Evolutionary conservation across 1,140 invertebrate species (phyloP), one percentile per base, ranked within the genome.

Genomic region (Probaryconus sp.): DNA sequence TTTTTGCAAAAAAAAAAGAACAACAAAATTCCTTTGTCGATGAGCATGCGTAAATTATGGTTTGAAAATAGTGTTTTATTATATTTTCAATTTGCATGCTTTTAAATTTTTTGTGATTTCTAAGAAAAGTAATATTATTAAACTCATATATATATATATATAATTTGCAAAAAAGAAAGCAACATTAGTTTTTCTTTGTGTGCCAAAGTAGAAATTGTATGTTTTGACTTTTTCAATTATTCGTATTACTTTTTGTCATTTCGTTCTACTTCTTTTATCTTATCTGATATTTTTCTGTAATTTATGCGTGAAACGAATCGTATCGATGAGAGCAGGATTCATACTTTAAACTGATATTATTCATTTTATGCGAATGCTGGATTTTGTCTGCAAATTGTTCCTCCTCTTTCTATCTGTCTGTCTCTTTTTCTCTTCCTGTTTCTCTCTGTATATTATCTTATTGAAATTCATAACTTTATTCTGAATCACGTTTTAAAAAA

Each of bases 41-140:
- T 58, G 58, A 82, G 83, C 83, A 85, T 85, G 83, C 63, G 81
- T 83, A 84, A 83, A 71, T 71, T 75, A 71, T 69, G 79, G 80
- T 83, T 83, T 82, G 77, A 78, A 10, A 48, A 21, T 71, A 58
- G 51, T n/a, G 28, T 61, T 40, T 16, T 45, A 2, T 38, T 18
- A 5, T 50, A 45, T n/a, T 65, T 56, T 65, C 40, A 42, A 38
- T 47, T 55, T 75, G 60, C 65, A 69, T 75, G 64, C 51, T 64
- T 64, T 69, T 9, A 68, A 10, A n/a, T n/a, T n/a, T 60, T 67
- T 61, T 26, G 33, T 51, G 2, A 37, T 55, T 21, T 20, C 28
- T 26, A 42, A 37, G 30, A 1, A 13, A 40, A 51, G 31, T 38
- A 21, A 48, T 40, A n/a, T 30, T 18, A 50, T 5, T 1, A 17